Conservation (phyloP, 2,888 invertebrate species). For the Mycogona germanica region DNA sequence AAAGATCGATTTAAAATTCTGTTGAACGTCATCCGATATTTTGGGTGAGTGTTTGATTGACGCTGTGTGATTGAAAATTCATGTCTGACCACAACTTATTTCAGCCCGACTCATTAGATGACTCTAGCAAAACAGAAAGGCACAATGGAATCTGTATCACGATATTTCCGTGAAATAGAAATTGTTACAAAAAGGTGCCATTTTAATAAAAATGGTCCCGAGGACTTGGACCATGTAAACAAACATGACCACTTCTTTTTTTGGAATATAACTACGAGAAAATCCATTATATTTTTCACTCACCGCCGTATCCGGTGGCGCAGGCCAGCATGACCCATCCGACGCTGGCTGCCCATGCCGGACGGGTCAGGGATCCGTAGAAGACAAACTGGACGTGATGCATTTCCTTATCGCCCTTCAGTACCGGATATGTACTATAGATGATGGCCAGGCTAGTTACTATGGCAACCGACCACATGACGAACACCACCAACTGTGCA, state of each 20-base stretch:
- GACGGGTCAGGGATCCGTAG: constrained; percentile 10
- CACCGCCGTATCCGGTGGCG: constrained; percentile 16
- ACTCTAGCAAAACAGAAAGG: too few species aligned
- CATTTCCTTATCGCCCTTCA: constrained; percentile 3
- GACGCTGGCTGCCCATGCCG: constrained; percentile 5
- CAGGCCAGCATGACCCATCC: constrained; percentile 15
- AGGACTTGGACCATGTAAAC: background rate
- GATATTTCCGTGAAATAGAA: too few species aligned
- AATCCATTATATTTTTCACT: background rate
- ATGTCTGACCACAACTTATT: too few species aligned
- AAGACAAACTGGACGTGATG: background rate
- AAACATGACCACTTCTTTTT: background rate
- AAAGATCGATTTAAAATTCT: too few species aligned
- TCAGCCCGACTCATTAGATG: too few species aligned
- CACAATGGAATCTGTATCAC: too few species aligned
- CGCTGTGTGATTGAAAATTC: too few species aligned
- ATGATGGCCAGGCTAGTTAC: background rate
- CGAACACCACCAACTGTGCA: background rate
- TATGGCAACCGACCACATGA: background rate
- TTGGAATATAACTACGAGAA: background rate
- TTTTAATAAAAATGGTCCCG: too few species aligned
- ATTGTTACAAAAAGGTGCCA: too few species aligned
- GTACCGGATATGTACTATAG: constrained; percentile 3
- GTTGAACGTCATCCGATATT: too few species aligned
- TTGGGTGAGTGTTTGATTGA: too few species aligned